phyloP scores from a whole-genome alignment of 37 sponge, comb jelly and placozoan genomes.

The Mnemiopsis leidyi region DNA sequence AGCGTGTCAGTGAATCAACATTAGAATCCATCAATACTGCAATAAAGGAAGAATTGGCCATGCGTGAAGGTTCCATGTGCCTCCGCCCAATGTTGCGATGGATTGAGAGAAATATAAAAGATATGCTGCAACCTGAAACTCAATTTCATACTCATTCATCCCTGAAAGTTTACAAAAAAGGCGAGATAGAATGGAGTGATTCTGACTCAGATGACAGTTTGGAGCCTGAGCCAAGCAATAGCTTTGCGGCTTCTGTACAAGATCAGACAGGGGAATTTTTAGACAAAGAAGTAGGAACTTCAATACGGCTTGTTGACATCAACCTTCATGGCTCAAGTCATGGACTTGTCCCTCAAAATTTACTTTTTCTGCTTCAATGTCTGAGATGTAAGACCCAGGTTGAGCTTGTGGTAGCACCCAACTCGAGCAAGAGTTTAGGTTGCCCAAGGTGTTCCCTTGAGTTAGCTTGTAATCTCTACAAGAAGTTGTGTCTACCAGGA shows the following conservation, averaged over 20 bases:
- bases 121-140: constrained; percentile 20
- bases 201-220: neutral
- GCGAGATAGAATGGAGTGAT: neutral
- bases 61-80: constrained; percentile 31
- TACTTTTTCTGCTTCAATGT: constrained; percentile 36
- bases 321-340: constrained; percentile 23
- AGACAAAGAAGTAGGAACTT: neutral
- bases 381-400: constrained; percentile 26
- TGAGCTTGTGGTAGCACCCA: neutral
- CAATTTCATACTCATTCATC: constrained; percentile 29
- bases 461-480: constrained; percentile 32
- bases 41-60: constrained; percentile 18
- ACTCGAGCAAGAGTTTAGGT: neutral
- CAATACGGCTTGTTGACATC: constrained; percentile 42
- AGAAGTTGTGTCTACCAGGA: constrained; percentile 43
- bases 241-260: neutral
- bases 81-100: constrained; percentile 40
- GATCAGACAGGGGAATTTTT: constrained; percentile 18
- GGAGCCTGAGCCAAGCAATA: neutral
- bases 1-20: constrained; percentile 41
- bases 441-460: constrained; percentile 33
- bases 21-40: neutral
- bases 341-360: constrained; percentile 15
- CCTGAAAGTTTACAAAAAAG: constrained; percentile 39
- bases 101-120: constrained; percentile 26